These are phyloP conservation scores for Phyllotis vaccarum DNA, from an alignment of 2,797 vertebrate species.

Conservation along the genomic window DNA sequence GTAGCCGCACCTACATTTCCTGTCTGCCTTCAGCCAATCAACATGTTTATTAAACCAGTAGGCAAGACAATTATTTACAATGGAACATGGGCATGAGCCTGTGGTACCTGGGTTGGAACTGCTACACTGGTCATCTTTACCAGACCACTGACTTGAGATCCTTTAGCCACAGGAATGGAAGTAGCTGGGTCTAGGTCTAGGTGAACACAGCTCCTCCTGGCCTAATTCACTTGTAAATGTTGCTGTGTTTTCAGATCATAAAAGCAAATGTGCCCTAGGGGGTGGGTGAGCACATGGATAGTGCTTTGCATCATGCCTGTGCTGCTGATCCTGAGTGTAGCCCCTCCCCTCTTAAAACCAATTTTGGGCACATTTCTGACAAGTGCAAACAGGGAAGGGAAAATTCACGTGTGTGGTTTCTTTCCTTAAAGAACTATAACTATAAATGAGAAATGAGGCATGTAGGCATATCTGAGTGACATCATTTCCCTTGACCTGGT, in stretches of 20 bases:
- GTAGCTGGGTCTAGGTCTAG: not conserved
- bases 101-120: not conserved
- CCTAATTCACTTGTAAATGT: not conserved
- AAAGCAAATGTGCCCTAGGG: not conserved
- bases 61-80: too few relatives aligned
- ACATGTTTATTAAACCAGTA: too few relatives aligned
- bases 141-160: not conserved
- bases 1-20: too few relatives aligned
- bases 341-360: not conserved
- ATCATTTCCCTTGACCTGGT: not conserved
- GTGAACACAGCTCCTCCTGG: not conserved
- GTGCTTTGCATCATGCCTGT: accelerated
- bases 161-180: not conserved
- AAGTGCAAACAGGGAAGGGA: not conserved
- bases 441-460: not conserved
- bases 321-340: not conserved
- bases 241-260: not conserved
- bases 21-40: too few relatives aligned
- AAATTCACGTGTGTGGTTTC: not conserved
- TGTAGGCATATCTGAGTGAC: not conserved
- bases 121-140: not conserved
- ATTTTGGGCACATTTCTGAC: not conserved
- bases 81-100: too few relatives aligned
- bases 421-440: not conserved
- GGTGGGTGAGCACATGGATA: not conserved